Evolutionary conservation across 2,888 invertebrate species (phyloP).

Genomic region (Sclerodermus sp.): DNA sequence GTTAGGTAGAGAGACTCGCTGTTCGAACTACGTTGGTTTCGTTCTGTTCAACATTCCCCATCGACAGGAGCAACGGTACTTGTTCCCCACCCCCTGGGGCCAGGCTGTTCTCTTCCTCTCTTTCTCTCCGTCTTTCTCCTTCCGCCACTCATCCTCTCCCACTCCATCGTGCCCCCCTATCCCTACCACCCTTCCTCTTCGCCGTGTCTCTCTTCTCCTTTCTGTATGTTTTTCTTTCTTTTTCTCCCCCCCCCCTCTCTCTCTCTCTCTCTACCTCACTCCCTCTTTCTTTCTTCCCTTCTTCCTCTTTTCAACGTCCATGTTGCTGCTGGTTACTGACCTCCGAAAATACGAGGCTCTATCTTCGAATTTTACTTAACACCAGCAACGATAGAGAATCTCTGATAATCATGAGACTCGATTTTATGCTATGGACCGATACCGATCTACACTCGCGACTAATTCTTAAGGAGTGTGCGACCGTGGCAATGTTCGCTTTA

Average conservation of each 20-base stretch:
- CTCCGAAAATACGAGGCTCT: slow-evolving; percentile 50
- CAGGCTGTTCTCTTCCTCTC: slow-evolving; percentile 4
- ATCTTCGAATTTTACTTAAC: too few relatives aligned
- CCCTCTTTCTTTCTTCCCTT: background rate
- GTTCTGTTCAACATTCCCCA: slow-evolving; percentile 48
- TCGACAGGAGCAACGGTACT: slow-evolving; percentile 56
- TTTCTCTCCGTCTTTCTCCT: slow-evolving; percentile 1
- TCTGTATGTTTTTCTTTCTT: too few relatives aligned
- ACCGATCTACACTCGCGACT: too few relatives aligned
- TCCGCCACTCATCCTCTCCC: slow-evolving; percentile 16
- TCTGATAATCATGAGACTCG: slow-evolving; percentile 9
- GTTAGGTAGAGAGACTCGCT: slow-evolving; percentile 15
- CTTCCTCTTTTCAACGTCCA: background rate
- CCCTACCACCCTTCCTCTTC: slow-evolving; percentile 7
- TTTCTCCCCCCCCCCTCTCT: background rate
- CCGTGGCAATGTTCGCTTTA: too few relatives aligned
- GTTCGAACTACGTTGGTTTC: slow-evolving; percentile 21
- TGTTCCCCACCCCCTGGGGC: slow-evolving; percentile 32
- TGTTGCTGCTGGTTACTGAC: slow-evolving; percentile 51
- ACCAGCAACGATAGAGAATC: slow-evolving; percentile 34
- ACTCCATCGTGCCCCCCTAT: background rate
- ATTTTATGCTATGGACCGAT: background rate
- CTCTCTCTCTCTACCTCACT: background rate
- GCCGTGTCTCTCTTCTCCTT: background rate
- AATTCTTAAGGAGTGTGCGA: too few relatives aligned